phyloP scores from a whole-genome alignment of 1,140 invertebrate species.

The Aricia agestis region DNA sequence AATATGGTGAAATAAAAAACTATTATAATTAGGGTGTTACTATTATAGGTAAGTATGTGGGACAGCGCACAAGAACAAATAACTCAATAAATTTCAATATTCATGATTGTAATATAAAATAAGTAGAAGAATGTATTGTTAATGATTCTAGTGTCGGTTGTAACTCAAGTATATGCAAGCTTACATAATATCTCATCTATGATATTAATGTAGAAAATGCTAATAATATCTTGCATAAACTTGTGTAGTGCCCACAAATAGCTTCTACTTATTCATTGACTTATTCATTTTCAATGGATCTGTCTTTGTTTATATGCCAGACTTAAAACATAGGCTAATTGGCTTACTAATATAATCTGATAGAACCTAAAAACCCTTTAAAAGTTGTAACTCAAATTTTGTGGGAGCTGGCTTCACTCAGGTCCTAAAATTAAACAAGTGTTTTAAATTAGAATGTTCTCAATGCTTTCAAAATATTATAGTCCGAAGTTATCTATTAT shows the following conservation, averaged over 20 bases:
- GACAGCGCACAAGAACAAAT: slow-evolving; percentile 2
- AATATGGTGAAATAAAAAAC: neutral
- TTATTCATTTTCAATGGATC: neutral
- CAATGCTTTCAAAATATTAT: slow-evolving; percentile 33
- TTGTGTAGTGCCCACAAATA: neutral
- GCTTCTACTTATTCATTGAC: neutral
- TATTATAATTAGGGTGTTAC: neutral
- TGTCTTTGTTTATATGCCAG: no score
- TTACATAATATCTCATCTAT: neutral
- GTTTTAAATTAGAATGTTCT: slow-evolving; percentile 4
- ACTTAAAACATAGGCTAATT: no score
- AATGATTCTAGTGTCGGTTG: neutral
- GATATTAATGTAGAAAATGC: neutral
- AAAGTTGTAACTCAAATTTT: no score
- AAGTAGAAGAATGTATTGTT: neutral
- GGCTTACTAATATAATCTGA: no score
- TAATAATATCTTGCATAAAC: neutral
- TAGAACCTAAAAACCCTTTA: no score
- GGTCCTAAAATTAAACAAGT: no score
- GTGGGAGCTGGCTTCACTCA: no score
- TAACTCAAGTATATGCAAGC: neutral
- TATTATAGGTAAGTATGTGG: neutral
- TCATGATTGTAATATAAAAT: neutral
- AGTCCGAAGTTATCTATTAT: slow-evolving; percentile 55
- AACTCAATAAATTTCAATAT: neutral